Percentiles rank a stretch among this genome's conserved stretches.
Conservation (phyloP, 2,797 vertebrate species). For the Ispidina lecontei region DNA sequence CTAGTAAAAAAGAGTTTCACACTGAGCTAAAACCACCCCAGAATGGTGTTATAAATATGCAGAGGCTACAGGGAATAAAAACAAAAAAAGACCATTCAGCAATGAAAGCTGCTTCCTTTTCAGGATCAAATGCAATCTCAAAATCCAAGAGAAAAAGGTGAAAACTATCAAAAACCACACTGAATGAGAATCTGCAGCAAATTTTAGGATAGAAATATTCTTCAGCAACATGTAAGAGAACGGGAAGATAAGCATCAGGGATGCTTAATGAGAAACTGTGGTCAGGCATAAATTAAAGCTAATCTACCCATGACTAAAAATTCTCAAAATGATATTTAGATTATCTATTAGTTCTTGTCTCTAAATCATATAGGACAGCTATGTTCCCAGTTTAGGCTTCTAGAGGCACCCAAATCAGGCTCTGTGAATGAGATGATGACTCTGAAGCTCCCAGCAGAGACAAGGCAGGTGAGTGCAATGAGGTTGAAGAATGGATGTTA, state of each 20-base stretch:
- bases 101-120: conserved; percentile 11
- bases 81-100: not conserved
- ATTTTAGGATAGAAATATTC: not conserved
- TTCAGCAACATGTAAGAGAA: not conserved
- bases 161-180: not conserved
- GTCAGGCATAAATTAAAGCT: not conserved
- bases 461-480: not conserved
- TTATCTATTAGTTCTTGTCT: not conserved
- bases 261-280: not conserved
- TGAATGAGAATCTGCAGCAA: not conserved
- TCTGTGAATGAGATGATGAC: not conserved
- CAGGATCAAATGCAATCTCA: not conserved
- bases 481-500: not conserved
- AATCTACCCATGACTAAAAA: not conserved
- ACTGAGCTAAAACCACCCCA: conserved; percentile 2
- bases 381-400: not conserved
- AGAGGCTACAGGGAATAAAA: conserved; percentile 3
- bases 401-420: not conserved
- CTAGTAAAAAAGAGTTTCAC: not conserved
- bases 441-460: not conserved
- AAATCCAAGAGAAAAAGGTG: not conserved
- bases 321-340: not conserved
- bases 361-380: not conserved
- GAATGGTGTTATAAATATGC: conserved; percentile 34
- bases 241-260: not conserved